Evolutionary conservation across 2,797 vertebrate genomes (phyloP), one percentile per base, ranked within the genome.

Genomic region (Vespertilio murinus): DNA sequence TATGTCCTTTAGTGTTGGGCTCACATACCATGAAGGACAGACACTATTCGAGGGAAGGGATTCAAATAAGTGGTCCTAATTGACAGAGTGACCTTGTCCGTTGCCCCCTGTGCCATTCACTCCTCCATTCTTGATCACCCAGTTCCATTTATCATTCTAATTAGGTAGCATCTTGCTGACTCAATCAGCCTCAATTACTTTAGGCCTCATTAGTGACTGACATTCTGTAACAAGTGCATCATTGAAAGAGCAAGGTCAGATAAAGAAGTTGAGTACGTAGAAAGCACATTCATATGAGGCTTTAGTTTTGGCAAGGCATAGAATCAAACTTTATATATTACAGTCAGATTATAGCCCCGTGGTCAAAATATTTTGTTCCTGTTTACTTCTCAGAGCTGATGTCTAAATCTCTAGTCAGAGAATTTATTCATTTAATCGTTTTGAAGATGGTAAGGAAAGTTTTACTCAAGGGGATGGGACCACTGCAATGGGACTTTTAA

Each of bases 141-240:
- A 98, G 96, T 98, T 98, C 98, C 96, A 98, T 99, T 98, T 98
- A 98, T 99, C 98, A 99, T 98, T 98, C 97, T 99, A 99, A 99
- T 99, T 98, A 98, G 97, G 98, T 98, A 99, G 98, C 98, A 98
- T 98, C 97, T 98, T 98, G 98, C 98, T 98, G 98, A 98, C 97
- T 98, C 98, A 98, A 99, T 99, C 98, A 99, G 98, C 95, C 98
- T 98, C 98, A 98, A 98, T 98, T 98, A 99, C 98, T 98, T 98
- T 98, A 98, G 98, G 98, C 97, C 98, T 98, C 98, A 98, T 99
- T 98, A 98, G 98, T 98, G 98, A 98, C 97, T 98, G 98, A 98
- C 98, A 98, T 97, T 97, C 95, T 98, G 98, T 98, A 98, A 97
- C 98, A 98, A 98, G 97, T 84, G 95, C 96, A 98, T 98, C 96